Percentiles rank a stretch among this genome's conserved stretches.
Conservation (phyloP, 1,140 invertebrate species). For the Micrasema longulum region DNA sequence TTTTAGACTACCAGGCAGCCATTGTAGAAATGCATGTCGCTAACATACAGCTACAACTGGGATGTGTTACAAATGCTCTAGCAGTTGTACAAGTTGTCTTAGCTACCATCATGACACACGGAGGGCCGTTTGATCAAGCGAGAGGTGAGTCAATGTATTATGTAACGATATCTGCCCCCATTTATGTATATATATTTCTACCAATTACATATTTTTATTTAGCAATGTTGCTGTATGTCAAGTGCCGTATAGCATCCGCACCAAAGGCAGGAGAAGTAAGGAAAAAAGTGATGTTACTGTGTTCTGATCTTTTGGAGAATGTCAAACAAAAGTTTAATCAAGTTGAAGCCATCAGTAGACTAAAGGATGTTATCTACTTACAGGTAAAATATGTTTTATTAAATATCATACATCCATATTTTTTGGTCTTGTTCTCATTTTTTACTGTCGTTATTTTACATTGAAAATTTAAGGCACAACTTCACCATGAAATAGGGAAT, state of each 20-base stretch:
- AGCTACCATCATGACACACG: conserved; percentile 80
- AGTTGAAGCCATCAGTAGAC: conserved; percentile 78
- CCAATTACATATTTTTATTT: conserved; percentile 47
- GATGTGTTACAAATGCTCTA: conserved; percentile 79
- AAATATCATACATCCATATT: too few species aligned
- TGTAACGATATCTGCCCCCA: not conserved
- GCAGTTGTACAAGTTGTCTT: conserved; percentile 77
- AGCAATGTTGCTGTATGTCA: conserved; percentile 73
- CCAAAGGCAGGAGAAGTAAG: conserved; percentile 66
- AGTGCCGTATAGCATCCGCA: conserved; percentile 75
- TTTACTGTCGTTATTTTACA: too few species aligned
- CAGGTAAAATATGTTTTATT: conserved; percentile 66
- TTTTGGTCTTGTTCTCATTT: too few species aligned
- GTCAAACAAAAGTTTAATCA: conserved; percentile 78
- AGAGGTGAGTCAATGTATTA: conserved; percentile 64
- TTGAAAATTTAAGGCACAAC: conserved; percentile 68
- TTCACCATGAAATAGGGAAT: conserved; percentile 77
- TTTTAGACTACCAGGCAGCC: conserved; percentile 80
- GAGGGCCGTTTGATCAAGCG: conserved; percentile 83
- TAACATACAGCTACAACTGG: conserved; percentile 78
- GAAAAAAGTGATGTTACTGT: conserved; percentile 70
- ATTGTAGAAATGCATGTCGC: conserved; percentile 84
- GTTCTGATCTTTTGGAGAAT: conserved; percentile 73
- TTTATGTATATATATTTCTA: not conserved
- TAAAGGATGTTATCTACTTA: conserved; percentile 79